Evolutionary conservation across 2,888 invertebrate species (phyloP).

Genomic region (Hypomecis punctinalis): DNA sequence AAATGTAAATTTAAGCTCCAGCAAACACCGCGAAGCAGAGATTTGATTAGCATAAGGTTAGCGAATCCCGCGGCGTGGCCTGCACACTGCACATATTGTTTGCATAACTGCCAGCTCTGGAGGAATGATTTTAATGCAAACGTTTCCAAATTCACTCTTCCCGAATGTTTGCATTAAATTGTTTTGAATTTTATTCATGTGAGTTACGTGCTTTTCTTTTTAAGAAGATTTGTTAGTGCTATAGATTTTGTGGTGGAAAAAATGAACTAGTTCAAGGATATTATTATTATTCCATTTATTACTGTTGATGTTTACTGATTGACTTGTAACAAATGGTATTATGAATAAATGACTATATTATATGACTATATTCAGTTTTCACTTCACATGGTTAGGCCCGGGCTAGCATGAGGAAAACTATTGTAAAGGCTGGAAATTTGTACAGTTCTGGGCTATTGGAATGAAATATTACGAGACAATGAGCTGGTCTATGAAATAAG

Average conservation of each 20-base stretch:
- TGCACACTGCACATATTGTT: conserved; percentile 9
- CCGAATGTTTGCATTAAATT: conserved; percentile 16
- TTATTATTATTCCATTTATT: too few relatives aligned
- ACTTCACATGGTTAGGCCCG: too few relatives aligned
- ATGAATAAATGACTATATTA: too few relatives aligned
- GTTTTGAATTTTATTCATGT: conserved; percentile 19
- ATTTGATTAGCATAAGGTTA: conserved; percentile 21
- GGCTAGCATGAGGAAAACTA: too few relatives aligned
- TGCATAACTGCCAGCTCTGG: conserved; percentile 1
- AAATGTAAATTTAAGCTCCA: conserved; percentile 7
- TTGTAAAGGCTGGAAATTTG: too few relatives aligned
- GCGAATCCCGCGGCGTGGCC: conserved; percentile 8
- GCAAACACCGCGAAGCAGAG: conserved; percentile 16
- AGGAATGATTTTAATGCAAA: conserved; percentile 31
- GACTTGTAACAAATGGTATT: too few relatives aligned
- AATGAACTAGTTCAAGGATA: too few relatives aligned
- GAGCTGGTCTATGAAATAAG: too few relatives aligned
- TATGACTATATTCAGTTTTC: too few relatives aligned
- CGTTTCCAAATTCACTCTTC: conserved; percentile 21
- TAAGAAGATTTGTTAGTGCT: neutral
- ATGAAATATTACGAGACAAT: too few relatives aligned
- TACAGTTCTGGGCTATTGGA: too few relatives aligned
- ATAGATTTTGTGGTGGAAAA: neutral
- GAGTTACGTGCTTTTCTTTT: conserved; percentile 22
- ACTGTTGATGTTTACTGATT: too few relatives aligned